Conservation (phyloP, 2,888 invertebrate genomes). For the Smittia aterrima region DNA sequence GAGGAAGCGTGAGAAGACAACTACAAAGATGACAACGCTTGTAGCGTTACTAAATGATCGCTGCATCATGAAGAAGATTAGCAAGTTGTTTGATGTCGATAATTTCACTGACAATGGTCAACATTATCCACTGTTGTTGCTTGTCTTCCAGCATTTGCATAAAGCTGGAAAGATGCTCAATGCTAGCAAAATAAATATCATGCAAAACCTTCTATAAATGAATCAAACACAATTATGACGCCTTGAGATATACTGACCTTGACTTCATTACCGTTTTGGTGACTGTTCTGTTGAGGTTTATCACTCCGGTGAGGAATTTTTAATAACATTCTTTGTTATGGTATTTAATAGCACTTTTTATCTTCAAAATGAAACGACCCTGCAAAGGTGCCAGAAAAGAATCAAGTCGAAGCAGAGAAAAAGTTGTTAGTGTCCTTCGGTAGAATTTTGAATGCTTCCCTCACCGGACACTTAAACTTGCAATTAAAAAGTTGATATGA, state of each 20-base stretch:
- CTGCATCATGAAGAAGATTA: conserved; percentile 63
- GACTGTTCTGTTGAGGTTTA: conserved; percentile 73
- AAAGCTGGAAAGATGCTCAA: conserved; percentile 72
- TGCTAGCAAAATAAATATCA: conserved; percentile 77
- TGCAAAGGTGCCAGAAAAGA: conserved; percentile 65
- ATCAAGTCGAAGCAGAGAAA: conserved; percentile 77
- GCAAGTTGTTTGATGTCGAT: conserved; percentile 72
- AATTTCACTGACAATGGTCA: conserved; percentile 75
- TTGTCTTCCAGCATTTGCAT: conserved; percentile 80
- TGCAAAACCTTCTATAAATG: conserved; percentile 83
- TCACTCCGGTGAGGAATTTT: conserved; percentile 61
- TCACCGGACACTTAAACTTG: conserved; percentile 75
- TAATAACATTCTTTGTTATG: neutral
- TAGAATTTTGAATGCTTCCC: conserved; percentile 81
- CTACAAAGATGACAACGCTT: conserved; percentile 67
- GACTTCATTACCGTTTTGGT: conserved; percentile 87
- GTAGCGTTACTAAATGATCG: conserved; percentile 62
- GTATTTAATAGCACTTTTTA: conserved; percentile 38
- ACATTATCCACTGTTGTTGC: conserved; percentile 82
- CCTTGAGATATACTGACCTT: conserved; percentile 75
- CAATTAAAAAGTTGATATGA: conserved; percentile 96
- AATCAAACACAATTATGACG: conserved; percentile 87
- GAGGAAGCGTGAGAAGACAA: conserved; percentile 69
- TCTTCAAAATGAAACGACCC: conserved; percentile 67
- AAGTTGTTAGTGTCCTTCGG: conserved; percentile 77